A percentile compares a stretch with the other conserved stretches of the same genome.
phyloP scores from a whole-genome alignment of 2,797 vertebrate species.

The Acrocephalus scirpaceus region DNA sequence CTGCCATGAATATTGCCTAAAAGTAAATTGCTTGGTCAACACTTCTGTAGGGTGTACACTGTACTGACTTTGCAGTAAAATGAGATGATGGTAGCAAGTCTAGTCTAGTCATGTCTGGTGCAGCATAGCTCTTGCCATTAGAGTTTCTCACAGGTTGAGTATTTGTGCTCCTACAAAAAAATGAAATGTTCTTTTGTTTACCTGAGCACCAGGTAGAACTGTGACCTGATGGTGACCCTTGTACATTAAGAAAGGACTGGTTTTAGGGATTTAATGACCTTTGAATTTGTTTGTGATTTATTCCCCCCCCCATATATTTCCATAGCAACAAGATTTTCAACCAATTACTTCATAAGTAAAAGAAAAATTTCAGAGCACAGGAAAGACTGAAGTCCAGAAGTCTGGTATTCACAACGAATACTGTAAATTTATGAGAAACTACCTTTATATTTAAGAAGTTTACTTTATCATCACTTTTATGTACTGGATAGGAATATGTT shows the following conservation, averaged over 20 bases:
- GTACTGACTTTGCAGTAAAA: not conserved
- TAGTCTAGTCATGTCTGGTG: not conserved
- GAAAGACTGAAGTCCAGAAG: not conserved
- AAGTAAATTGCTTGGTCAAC: not conserved
- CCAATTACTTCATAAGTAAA: not conserved
- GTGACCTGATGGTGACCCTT: not conserved
- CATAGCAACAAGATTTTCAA: not conserved
- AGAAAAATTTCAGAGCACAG: not conserved
- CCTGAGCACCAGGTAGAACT: not conserved
- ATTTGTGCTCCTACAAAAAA: not conserved
- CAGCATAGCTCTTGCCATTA: not conserved
- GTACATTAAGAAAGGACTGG: not conserved
- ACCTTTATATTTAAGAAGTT: not conserved
- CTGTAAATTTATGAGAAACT: not conserved
- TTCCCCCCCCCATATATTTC: not conserved
- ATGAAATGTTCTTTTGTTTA: not conserved
- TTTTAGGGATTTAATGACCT: not conserved
- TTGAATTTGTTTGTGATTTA: not conserved
- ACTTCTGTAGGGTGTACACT: not conserved
- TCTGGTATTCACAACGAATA: not conserved
- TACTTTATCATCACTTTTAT: not conserved
- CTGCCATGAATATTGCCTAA: not conserved
- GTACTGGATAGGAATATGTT: not conserved
- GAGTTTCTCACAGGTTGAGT: not conserved
- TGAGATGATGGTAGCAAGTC: not conserved